phyloP scores from a whole-genome alignment of 2,113 vertebrate genomes.

The Asarcornis scutulata region DNA sequence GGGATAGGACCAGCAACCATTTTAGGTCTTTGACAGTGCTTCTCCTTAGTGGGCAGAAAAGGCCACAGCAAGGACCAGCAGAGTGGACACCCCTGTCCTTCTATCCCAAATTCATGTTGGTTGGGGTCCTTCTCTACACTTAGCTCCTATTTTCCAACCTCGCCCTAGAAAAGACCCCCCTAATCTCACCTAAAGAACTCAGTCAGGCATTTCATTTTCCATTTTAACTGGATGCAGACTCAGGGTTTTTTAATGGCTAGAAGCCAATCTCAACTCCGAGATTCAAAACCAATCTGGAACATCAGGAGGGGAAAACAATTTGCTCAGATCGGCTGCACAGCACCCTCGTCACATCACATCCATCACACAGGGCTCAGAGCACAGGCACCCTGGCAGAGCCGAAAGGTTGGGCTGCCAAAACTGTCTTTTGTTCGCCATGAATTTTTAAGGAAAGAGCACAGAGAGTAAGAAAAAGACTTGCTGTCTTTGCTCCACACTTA shows the following conservation, averaged over 20 bases:
- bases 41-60: neutral
- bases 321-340: neutral
- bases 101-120: neutral
- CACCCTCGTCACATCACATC: no score
- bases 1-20: neutral
- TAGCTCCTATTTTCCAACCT: neutral
- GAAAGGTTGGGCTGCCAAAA: neutral
- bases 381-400: neutral
- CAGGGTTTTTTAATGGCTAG: neutral
- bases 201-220: neutral
- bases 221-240: neutral
- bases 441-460: neutral
- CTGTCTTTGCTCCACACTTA: neutral
- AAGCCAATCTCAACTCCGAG: neutral
- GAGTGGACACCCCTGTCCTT: neutral
- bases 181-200: neutral
- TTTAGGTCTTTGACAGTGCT: neutral
- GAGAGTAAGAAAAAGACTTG: neutral
- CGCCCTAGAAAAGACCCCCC: neutral
- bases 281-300: neutral
- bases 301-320: neutral
- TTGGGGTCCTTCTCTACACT: neutral
- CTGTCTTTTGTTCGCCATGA: fast-evolving
- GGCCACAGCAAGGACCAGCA: neutral
- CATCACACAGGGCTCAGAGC: neutral